Evolutionary conservation across 35 echinoderm and acorn worm species (phyloP).

Genomic region (Eucidaris tribuloides): DNA sequence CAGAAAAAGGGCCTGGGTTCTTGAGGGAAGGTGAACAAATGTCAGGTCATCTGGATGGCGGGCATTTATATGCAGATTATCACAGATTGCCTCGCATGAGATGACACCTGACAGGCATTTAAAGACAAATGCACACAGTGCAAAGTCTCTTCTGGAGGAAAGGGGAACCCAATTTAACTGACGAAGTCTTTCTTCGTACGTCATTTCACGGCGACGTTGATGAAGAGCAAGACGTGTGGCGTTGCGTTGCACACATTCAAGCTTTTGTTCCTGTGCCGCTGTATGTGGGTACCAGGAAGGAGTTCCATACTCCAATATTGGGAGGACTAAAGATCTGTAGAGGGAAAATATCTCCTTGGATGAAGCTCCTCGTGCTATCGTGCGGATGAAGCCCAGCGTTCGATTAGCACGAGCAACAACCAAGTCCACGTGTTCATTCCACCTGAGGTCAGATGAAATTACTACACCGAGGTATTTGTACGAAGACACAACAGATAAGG

Average conservation of each 20-base stretch:
- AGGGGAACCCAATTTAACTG: background rate
- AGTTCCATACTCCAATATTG: conserved; percentile 35
- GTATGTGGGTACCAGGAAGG: conserved; percentile 33
- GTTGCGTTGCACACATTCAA: conserved; percentile 29
- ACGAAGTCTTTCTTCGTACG: background rate
- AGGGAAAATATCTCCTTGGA: conserved; percentile 25
- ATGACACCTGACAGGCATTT: too few species aligned
- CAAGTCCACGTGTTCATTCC: conserved; percentile 12
- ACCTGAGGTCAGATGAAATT: conserved; percentile 29
- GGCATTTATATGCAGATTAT: too few species aligned
- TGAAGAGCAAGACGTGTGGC: conserved; percentile 22
- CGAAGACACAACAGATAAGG: background rate
- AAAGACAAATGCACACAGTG: too few species aligned
- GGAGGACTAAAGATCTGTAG: conserved; percentile 30
- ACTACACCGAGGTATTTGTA: conserved; percentile 29
- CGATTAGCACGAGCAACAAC: conserved; percentile 47
- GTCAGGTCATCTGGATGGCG: too few species aligned
- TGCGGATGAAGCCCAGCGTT: conserved; percentile 37
- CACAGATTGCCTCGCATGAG: too few species aligned
- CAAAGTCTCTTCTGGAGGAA: background rate
- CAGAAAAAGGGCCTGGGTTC: too few species aligned
- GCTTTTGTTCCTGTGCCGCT: background rate
- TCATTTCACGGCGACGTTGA: conserved; percentile 30
- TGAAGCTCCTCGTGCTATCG: conserved; percentile 33
- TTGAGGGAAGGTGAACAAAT: too few species aligned